A percentile compares a stretch with the other conserved stretches of the same genome.
Conservation (phyloP, 2,888 invertebrate species). For the Morinoia aosen region DNA sequence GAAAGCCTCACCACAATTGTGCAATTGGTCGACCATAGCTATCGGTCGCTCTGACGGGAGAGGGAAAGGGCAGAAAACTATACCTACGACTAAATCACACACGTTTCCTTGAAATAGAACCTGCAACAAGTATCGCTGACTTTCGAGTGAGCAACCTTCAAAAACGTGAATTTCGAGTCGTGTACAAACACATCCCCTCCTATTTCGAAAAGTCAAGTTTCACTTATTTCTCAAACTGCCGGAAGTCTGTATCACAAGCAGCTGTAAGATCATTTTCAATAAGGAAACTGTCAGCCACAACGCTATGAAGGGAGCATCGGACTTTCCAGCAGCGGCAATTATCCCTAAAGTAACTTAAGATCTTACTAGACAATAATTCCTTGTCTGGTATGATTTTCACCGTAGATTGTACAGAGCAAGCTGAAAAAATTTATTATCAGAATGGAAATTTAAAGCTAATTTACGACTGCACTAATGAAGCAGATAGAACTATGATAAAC, state of each 20-base stretch:
- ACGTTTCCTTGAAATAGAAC: neutral
- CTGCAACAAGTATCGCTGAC: neutral
- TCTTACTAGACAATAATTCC: neutral
- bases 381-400: neutral
- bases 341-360: neutral
- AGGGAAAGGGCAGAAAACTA: neutral
- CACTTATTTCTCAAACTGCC: neutral
- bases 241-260: neutral
- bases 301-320: neutral
- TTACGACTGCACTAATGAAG: no score
- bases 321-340: neutral
- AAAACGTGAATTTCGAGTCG: neutral
- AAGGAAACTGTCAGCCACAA: neutral
- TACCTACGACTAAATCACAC: neutral
- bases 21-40: neutral
- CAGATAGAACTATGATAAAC: no score
- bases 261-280: neutral
- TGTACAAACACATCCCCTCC: no score
- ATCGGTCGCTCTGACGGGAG: neutral
- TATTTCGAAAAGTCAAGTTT: neutral
- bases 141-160: neutral
- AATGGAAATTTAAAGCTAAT: no score
- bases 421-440: no score
- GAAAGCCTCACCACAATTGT: neutral
- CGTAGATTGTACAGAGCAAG: no score